Conservation (phyloP, 2,113 vertebrate genomes). For the Lampris megalopsis region DNA sequence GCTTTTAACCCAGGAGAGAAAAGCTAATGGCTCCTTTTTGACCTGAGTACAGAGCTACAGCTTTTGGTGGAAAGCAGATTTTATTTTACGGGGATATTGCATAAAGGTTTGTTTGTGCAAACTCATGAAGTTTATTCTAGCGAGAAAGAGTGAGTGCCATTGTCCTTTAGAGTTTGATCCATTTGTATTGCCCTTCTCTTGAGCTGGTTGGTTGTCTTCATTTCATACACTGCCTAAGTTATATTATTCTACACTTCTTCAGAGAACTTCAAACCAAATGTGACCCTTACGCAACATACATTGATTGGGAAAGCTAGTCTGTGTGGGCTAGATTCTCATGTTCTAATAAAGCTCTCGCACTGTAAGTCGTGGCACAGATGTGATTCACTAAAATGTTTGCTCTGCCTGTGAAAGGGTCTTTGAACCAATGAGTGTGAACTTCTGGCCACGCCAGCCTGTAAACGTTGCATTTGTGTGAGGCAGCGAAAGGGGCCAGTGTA, state of each 20-base stretch:
- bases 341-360: slow-evolving; percentile 15
- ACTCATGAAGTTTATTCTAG: neutral
- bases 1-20: slow-evolving; percentile 61
- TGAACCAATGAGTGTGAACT: slow-evolving; percentile 82
- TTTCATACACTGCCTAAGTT: neutral
- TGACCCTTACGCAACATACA: slow-evolving; percentile 13
- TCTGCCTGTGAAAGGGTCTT: slow-evolving; percentile 79
- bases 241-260: slow-evolving; percentile 14
- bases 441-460: slow-evolving; percentile 79
- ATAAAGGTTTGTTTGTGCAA: neutral
- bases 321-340: neutral
- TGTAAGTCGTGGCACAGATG: slow-evolving; percentile 73
- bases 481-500: slow-evolving; percentile 73
- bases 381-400: slow-evolving; percentile 78
- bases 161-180: neutral
- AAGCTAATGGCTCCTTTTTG: slow-evolving; percentile 43
- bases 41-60: slow-evolving; percentile 24
- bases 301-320: slow-evolving; percentile 29
- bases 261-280: slow-evolving; percentile 51
- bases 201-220: neutral
- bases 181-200: neutral
- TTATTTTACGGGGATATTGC: neutral
- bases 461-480: slow-evolving; percentile 79
- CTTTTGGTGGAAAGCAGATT: neutral
- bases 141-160: neutral